Conservation (phyloP, 2,113 vertebrate species). For the Meles meles region DNA sequence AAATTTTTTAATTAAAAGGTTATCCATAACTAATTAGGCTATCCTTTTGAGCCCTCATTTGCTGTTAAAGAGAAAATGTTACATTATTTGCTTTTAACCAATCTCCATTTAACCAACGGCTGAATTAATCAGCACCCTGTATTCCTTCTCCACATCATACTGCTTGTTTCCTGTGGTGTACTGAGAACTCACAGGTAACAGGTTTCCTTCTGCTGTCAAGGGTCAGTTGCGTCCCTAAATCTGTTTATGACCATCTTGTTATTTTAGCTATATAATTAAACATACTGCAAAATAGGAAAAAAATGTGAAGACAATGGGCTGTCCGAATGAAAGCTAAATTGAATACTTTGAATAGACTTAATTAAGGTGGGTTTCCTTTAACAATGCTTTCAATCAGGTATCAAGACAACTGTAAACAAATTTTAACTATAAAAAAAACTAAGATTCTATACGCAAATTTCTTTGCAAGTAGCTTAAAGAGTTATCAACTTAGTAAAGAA, state of each 20-base stretch:
- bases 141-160: background rate
- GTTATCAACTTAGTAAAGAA: background rate
- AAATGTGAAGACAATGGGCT: background rate
- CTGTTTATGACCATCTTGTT: background rate
- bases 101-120: background rate
- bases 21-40: background rate
- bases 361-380: constrained; percentile 28
- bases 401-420: background rate
- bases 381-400: background rate
- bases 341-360: constrained; percentile 19
- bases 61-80: background rate
- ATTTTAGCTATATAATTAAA: constrained; percentile 9
- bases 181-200: background rate
- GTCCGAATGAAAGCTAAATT: background rate
- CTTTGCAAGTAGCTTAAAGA: background rate
- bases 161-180: background rate
- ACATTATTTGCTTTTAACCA: background rate
- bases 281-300: background rate
- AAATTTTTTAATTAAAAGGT: background rate
- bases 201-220: background rate
- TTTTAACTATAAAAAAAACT: background rate
- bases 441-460: constrained; percentile 1
- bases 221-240: background rate
- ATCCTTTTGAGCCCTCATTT: background rate
- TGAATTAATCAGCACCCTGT: background rate